Evolutionary conservation across 2,888 invertebrate genomes (phyloP).

Genomic region (Agrochola macilenta): DNA sequence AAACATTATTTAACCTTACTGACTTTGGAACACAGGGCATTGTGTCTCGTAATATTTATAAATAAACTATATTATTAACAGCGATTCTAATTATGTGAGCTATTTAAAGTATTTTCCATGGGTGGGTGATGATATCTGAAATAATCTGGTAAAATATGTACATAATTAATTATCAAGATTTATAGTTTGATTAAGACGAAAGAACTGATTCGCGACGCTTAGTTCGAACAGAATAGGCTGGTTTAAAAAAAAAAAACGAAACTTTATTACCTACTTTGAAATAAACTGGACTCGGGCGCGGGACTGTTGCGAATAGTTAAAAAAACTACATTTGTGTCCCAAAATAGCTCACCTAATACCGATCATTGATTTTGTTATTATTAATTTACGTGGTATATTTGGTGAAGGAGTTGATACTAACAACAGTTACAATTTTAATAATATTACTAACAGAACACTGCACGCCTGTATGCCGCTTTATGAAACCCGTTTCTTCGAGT

Average conservation of each 20-base stretch:
- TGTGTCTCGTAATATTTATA: slow-evolving; percentile 19
- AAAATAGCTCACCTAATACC: slow-evolving; percentile 46
- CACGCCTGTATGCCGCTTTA: slow-evolving; percentile 90
- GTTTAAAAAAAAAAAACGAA: not conserved
- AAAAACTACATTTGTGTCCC: not conserved
- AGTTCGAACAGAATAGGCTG: not conserved
- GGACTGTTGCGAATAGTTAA: not conserved
- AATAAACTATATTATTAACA: slow-evolving; percentile 14
- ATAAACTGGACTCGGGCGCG: no score
- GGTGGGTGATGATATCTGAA: not conserved
- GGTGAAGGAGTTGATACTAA: slow-evolving; percentile 59
- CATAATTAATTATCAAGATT: not conserved
- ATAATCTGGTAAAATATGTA: not conserved
- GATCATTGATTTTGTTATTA: slow-evolving; percentile 3
- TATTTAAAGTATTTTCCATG: slow-evolving; percentile 7
- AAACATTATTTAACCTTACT: slow-evolving; percentile 43
- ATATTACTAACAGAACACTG: slow-evolving; percentile 89
- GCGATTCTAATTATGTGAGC: slow-evolving; percentile 44
- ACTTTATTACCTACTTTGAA: not conserved
- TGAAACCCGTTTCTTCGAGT: slow-evolving; percentile 85
- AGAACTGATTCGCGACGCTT: not conserved
- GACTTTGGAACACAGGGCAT: slow-evolving; percentile 25
- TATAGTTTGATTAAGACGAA: not conserved
- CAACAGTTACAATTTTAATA: slow-evolving; percentile 74
- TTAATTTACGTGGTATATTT: slow-evolving; percentile 19